phyloP scores from a whole-genome alignment of 2,113 vertebrate genomes.

The Sinocyclocheilus rhinocerous region DNA sequence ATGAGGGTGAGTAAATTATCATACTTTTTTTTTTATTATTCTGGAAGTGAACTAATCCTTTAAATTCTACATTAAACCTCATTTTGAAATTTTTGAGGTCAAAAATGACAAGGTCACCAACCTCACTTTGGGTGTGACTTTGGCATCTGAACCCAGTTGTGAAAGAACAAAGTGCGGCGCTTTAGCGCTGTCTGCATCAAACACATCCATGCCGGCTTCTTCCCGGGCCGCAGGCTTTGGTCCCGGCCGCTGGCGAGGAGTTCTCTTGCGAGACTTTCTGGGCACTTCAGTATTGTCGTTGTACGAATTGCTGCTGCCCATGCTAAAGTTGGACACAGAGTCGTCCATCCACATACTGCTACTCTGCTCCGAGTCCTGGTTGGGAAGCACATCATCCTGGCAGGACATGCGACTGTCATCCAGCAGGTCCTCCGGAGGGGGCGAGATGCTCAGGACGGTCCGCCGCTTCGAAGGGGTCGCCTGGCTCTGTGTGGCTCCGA shows the following conservation, averaged over 20 bases:
- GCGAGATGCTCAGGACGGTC: conserved; percentile 95
- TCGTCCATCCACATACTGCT: conserved; percentile 99
- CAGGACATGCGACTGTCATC: conserved; percentile 99
- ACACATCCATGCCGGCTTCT: conserved; percentile 97
- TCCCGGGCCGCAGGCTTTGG: conserved; percentile 87
- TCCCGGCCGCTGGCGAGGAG: conserved; percentile 94
- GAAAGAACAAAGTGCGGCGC: conserved; percentile 98
- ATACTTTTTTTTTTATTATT: too few relatives aligned
- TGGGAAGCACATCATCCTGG: conserved; percentile 87
- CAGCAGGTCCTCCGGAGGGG: conserved; percentile 95
- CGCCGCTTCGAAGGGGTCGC: conserved; percentile 92
- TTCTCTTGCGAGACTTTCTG: conserved; percentile 96
- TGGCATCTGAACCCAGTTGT: conserved; percentile 93
- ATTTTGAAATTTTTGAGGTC: neutral
- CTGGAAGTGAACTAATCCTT: neutral
- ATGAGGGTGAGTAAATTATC: too few relatives aligned
- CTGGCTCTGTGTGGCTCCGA: conserved; percentile 78
- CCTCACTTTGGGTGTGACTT: conserved; percentile 87
- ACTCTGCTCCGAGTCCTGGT: conserved; percentile 94
- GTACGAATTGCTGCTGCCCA: conserved; percentile 95
- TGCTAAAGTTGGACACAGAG: conserved; percentile 97
- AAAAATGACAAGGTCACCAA: conserved; percentile 46
- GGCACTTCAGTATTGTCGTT: conserved; percentile 99
- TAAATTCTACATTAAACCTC: neutral
- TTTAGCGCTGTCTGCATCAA: conserved; percentile 98